These are phyloP conservation scores for Ornithoptera priamus DNA, from an alignment of 2,888 invertebrate species.

Conservation along the genomic window DNA sequence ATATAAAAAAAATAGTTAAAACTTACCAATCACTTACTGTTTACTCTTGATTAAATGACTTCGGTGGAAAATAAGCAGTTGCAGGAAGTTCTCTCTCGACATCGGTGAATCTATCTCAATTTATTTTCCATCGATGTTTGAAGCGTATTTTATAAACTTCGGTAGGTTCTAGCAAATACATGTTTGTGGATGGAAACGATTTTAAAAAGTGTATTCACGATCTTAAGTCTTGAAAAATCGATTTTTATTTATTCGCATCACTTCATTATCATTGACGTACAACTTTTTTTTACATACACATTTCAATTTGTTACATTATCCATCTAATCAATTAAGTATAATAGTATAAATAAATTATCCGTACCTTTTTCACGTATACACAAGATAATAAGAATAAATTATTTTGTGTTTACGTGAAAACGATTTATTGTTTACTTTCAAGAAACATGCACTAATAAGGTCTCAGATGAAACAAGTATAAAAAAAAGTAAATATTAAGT, in stretches of 20 bases:
- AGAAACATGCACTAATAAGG: background rate
- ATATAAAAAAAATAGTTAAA: background rate
- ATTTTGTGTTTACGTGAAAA: no score
- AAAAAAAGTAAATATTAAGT: background rate
- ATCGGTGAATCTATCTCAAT: conserved; percentile 19
- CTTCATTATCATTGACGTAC: no score
- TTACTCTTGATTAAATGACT: background rate
- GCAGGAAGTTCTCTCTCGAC: conserved; percentile 15
- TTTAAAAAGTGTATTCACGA: background rate
- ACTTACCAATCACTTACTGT: background rate
- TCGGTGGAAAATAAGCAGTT: conserved; percentile 3
- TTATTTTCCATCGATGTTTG: conserved; percentile 22
- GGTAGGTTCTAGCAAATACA: background rate
- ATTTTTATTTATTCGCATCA: no score
- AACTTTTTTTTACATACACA: no score
- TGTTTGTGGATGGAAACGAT: background rate
- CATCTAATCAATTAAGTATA: no score
- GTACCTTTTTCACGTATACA: no score
- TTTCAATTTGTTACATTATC: no score
- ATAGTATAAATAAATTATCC: no score
- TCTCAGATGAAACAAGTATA: background rate
- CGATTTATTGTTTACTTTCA: no score
- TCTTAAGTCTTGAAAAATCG: no score
- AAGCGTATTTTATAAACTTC: conserved; percentile 18
- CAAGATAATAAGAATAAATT: no score